Evolutionary conservation across 2,797 vertebrate species (phyloP), one percentile per base, ranked within the genome.

Genomic region (Micrastur ruficollis): DNA sequence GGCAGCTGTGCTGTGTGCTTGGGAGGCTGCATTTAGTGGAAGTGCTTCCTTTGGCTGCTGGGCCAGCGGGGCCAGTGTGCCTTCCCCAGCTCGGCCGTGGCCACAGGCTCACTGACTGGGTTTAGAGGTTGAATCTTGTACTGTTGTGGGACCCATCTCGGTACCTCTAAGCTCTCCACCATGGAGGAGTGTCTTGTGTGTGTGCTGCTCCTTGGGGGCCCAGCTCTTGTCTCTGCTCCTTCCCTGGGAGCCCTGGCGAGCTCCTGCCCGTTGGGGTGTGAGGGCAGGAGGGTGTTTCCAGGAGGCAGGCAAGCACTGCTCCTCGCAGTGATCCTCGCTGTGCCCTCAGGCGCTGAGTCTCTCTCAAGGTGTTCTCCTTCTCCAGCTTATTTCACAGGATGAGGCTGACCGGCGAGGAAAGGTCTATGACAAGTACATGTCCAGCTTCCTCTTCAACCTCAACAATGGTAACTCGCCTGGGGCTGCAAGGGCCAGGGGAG

Each of bases 391-490:
- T 97, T 99, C 99, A 16, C 99, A 99, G 96, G 99, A 99, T 12
- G 99, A 99, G 96, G 99, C 99, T 6, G 99, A 99, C 98, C 98
- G 99, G 12, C 98, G 99, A 23, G 99, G 99, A 72, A 99, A 99
- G 95, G 99, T 99, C 97, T 99, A 99, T 16, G 99, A 99, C 98
- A 99, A 99, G 96, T 99, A 99, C 96, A 99, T 99, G 99, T 99
- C 99, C 90, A 99, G 99, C 98, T 99, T 99, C 97, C 99, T 99
- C 96, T 99, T 99, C 98, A 99, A 99, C 97, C 98, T 99, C 91
- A 99, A 99, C 97, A 99, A 99, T 3, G 99, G 99, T 99, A 98
- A 87, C 34, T 82, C 1, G 1, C 55, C 46, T 4, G 71, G 44
- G 34, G 17, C 10, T 50, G 20, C 13, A 1, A 3, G 40, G 74